Evolutionary conservation across 1,140 invertebrate genomes (phyloP), one percentile per base, ranked within the genome.

Genomic region (Drosophila kepulauana): DNA sequence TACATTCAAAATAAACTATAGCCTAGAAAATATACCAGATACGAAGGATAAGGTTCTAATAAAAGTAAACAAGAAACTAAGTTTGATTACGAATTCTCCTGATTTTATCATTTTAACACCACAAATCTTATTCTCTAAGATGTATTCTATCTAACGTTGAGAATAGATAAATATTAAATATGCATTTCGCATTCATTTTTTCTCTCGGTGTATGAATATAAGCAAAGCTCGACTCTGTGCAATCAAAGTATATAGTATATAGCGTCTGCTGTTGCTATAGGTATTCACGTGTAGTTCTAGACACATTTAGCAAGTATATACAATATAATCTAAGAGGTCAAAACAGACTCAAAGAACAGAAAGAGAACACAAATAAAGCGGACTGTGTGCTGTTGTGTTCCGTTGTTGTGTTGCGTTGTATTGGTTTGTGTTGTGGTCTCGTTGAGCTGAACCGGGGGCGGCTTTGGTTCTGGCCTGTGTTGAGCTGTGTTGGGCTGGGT

Each of bases 311-410:
- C 33, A 33, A 5, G 25, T 52, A 52, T 3, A 56, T 57, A 41
- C 16, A 20, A 48, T 59, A 49, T 59, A 67, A 65, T 59, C 62
- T 38, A 71, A 71, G 51, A 71, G 61, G 54, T 57, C 54, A 57
- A 20, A 5, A 25, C 54, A 25, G 33, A 43, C 54, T 35, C 6
- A 35, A 11, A 38, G 41, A n/a, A 57, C 35, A 57, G 41, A 28
- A 45, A 45, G 41, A 45, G 57, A 57, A 43, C 35, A 41, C n/a
- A 62, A 71, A 62, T 48, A 48, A 51, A 57, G 13, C 11, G 52
- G 25, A 57, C 75, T 49, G 15, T 38, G 35, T 38, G 11, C 8
- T 38, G 35, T 10, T 38, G 35, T 38, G 35, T 38, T 38, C 30
- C 30, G 30, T 7, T 33, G 20, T 25, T 49, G 11, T 38, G 35